Base-by-base conservation (phyloP, 2,113 vertebrate genomes). In the Penelope pileata region DNA sequence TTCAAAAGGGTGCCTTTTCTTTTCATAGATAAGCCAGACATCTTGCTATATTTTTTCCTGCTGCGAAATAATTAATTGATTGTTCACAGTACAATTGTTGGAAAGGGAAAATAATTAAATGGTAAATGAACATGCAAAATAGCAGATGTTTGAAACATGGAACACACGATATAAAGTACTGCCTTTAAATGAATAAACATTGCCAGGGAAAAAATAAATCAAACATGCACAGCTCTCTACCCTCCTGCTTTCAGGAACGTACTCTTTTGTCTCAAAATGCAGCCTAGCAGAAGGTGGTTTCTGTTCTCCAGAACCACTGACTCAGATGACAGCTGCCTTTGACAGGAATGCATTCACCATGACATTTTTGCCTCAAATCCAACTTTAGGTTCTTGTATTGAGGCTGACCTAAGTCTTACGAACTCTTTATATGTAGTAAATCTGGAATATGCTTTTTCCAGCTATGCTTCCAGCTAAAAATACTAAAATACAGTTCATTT, bases 281-380 rank as follows among this genome's bases (percentile, higher is more conserved):
- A 95, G 77, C 72, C 94, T 96, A 45, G 50, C 90, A 91, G 93
- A 89, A 97, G 48, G 68, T 63, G 50, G 88, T 74, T 93, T 82
- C 74, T 80, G 16, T 89, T 96, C 78, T 89, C 63, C 54, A 77
- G 81, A 94, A 43, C 15, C 87, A 96, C n/a, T 94, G 91, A 76
- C 50, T 94, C 89, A 83, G 84, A 96, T 76, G 89, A 87, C 79
- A 34, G 68, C 70, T 90, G 82, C 67, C 84, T 92, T 80, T 85
- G 59, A 70, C 45, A 84, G 53, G 63, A 69, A 9, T 18, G 45
- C 54, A 85, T 69, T 93, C 79, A 86, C 32, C 19, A 2, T 34
- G 73, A 67, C 6, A 7, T 6, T 82, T 90, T 34, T 74, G 38
- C 56, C 63, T 80, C 88, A 68, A 67, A 86, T 60, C 75, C 26